phyloP scores from a whole-genome alignment of 2,888 invertebrate genomes.

The Oeneis ivallda region DNA sequence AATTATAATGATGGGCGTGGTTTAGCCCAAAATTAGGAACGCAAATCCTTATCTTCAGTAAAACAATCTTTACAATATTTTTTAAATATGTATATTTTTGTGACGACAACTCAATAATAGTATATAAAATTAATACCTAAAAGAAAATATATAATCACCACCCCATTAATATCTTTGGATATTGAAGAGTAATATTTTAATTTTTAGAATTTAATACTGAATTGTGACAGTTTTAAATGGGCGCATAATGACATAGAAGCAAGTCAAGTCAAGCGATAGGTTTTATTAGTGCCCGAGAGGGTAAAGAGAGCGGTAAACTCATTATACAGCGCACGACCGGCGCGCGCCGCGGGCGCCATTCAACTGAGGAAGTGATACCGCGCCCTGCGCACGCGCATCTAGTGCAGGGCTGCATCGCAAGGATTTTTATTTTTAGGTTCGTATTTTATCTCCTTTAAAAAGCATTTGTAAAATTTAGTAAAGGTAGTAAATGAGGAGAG shows the following conservation, averaged over 20 bases:
- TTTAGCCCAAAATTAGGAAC: too few relatives aligned
- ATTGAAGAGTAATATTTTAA: background rate
- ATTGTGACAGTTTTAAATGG: background rate
- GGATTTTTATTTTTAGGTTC: background rate
- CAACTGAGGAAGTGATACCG: conserved; percentile 66
- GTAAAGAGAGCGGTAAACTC: conserved; percentile 57
- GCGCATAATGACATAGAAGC: conserved; percentile 17
- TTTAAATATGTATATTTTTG: too few relatives aligned
- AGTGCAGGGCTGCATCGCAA: conserved; percentile 13
- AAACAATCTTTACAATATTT: too few relatives aligned
- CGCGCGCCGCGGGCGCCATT: conserved; percentile 62
- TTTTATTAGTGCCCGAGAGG: conserved; percentile 44
- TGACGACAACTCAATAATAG: too few relatives aligned
- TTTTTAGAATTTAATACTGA: conserved; percentile 1
- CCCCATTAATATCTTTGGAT: background rate
- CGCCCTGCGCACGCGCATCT: conserved; percentile 52
- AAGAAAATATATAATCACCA: too few relatives aligned
- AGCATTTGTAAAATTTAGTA: too few relatives aligned
- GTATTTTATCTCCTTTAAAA: too few relatives aligned
- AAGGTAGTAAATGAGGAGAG: too few relatives aligned
- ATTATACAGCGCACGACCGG: conserved; percentile 71
- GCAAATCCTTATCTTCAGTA: too few relatives aligned
- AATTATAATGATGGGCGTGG: too few relatives aligned
- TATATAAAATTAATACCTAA: too few relatives aligned
- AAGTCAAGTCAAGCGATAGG: conserved; percentile 32